A percentile compares a stretch with the other conserved stretches of the same genome.
These are phyloP conservation scores for Polyergus mexicanus DNA, from an alignment of 1,140 invertebrate genomes.

Conservation along the genomic window DNA sequence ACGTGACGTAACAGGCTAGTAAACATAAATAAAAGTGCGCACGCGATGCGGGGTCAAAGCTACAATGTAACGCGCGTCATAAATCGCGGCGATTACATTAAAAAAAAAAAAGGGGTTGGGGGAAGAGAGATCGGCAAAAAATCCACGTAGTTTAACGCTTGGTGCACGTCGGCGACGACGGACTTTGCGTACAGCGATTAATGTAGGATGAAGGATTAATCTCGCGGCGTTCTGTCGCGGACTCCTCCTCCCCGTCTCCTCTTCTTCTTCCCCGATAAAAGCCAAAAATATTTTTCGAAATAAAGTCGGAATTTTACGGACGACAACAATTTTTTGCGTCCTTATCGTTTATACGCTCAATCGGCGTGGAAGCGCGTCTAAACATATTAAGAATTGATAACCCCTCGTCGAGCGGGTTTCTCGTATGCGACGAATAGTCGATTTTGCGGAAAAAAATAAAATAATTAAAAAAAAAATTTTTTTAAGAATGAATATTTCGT, in stretches of 20 bases:
- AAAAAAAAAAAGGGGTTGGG: constrained; percentile 40
- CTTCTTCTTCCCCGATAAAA: not conserved
- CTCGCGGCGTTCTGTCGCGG: too few relatives aligned
- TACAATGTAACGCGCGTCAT: constrained; percentile 53
- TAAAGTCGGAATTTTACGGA: constrained; percentile 55
- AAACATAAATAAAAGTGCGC: constrained; percentile 48
- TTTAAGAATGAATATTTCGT: not conserved
- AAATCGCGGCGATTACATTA: constrained; percentile 45
- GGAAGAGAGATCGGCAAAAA: constrained; percentile 6
- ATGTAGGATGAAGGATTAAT: constrained; percentile 29
- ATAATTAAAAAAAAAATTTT: too few relatives aligned
- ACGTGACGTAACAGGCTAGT: not conserved
- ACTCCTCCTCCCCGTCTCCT: not conserved
- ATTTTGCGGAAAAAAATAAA: not conserved
- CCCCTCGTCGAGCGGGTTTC: not conserved
- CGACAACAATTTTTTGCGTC: constrained; percentile 1
- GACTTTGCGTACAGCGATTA: constrained; percentile 33
- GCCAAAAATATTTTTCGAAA: constrained; percentile 54
- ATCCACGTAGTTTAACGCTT: not conserved
- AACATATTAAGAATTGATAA: constrained; percentile 33
- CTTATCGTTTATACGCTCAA: constrained; percentile 56
- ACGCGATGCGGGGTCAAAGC: constrained; percentile 45
- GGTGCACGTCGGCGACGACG: not conserved
- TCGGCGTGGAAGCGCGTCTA: constrained; percentile 13
- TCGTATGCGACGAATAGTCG: not conserved